These are phyloP conservation scores for Conus ventricosus DNA, from an alignment of 1,140 invertebrate genomes.

Conservation along the genomic window DNA sequence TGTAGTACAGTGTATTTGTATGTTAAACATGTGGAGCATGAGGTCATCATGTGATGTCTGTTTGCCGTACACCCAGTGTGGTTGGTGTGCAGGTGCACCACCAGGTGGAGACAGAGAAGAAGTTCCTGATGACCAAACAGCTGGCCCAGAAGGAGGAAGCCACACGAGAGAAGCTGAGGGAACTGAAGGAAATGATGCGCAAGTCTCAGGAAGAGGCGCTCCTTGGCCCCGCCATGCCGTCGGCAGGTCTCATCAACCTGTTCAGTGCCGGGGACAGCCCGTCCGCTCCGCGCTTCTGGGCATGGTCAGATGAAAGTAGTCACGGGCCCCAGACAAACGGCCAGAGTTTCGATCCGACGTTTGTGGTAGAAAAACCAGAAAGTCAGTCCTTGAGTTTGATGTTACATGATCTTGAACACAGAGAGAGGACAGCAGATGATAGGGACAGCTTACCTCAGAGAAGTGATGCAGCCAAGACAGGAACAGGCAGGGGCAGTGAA, in stretches of 20 bases:
- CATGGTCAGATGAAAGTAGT: neutral
- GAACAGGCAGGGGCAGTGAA: neutral
- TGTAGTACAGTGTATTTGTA: too few relatives aligned
- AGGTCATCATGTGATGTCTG: too few relatives aligned
- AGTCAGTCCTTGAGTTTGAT: neutral
- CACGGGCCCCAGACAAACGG: too few relatives aligned
- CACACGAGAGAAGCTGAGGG: slow-evolving; percentile 65
- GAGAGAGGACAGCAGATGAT: neutral
- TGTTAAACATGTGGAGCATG: too few relatives aligned
- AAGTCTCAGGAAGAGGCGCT: slow-evolving; percentile 43
- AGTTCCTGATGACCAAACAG: slow-evolving; percentile 57
- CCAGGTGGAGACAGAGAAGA: slow-evolving; percentile 59
- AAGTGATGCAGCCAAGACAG: neutral
- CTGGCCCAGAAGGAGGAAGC: slow-evolving; percentile 63
- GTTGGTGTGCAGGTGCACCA: neutral
- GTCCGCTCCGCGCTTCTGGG: neutral
- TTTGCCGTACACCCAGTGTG: too few relatives aligned
- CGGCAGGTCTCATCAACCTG: neutral
- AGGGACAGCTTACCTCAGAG: too few relatives aligned
- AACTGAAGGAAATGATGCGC: slow-evolving; percentile 63
- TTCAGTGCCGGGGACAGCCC: neutral
- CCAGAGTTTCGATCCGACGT: neutral
- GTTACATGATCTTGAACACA: neutral
- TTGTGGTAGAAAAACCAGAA: neutral
- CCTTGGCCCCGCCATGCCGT: neutral